Evolutionary conservation across 2,113 vertebrate species (phyloP).

Genomic region (Aythya baeri): DNA sequence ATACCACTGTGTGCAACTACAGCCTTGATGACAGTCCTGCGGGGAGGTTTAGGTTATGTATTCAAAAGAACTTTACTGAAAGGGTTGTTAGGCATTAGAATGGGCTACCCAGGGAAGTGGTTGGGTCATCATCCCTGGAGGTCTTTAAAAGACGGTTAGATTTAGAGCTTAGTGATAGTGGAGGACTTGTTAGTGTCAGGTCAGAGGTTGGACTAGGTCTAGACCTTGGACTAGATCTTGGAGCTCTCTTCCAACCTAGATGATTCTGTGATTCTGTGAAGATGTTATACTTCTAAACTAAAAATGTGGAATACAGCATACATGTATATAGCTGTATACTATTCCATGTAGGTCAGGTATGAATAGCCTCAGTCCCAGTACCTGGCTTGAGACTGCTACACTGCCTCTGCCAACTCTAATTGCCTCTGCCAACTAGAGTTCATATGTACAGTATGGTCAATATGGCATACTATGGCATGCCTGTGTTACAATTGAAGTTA

Average conservation of each 20-base stretch:
- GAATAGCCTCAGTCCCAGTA: neutral
- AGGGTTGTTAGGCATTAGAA: too few species aligned
- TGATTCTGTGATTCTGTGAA: too few species aligned
- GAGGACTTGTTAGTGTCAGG: too few species aligned
- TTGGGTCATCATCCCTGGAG: too few species aligned
- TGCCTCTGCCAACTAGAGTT: neutral
- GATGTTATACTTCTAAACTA: neutral
- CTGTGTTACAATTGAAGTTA: neutral
- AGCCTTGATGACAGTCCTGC: neutral
- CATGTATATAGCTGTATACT: neutral
- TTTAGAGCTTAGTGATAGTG: too few species aligned
- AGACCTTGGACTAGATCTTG: too few species aligned
- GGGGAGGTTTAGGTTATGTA: too few species aligned
- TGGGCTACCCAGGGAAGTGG: too few species aligned
- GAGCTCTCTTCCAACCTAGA: too few species aligned
- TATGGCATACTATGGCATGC: neutral
- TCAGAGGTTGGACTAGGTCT: too few species aligned
- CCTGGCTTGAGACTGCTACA: neutral
- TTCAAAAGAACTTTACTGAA: too few species aligned
- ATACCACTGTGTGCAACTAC: neutral
- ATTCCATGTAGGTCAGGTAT: neutral
- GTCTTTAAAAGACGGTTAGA: too few species aligned
- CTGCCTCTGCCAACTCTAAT: neutral
- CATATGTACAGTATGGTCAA: neutral
- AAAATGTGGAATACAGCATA: neutral